Base-by-base conservation (phyloP, 2,113 vertebrate genomes). In the Colius striatus region DNA sequence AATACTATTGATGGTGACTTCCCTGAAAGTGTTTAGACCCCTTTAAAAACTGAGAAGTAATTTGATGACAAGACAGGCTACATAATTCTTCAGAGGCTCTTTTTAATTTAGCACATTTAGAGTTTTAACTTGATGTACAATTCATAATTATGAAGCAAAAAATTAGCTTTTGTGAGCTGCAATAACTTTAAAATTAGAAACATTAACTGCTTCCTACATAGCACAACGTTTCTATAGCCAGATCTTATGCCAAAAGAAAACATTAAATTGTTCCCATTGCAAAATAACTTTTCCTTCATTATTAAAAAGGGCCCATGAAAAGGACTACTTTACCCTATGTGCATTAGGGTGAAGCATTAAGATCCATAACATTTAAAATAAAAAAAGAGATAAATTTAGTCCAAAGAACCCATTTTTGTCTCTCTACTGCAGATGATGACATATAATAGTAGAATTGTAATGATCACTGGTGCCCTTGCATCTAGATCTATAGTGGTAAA, bases 391-490 rank as follows among this genome's bases (percentile, higher is more conserved):
- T 13, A 70, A 50, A 71, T 81, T 91, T 65, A 67, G 41, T 53
- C 45, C n/a, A 89, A 72, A 90, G 57, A 92, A 82, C 22, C 41
- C 61, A 54, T 94, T 91, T 92, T 94, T 93, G 62, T 91, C 18
- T 43, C 89, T 86, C 65, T 89, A 38, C 65, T 94, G 50, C 91
- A 95, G 67, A 81, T 66, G 68, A 70, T 43, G 19, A 89, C n/a
- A 32, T 16, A 53, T 67, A 32, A 38, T 3, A 57, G 51, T 11
- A 90, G 78, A 88, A 16, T 85, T 96, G 90, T 91, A 95, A 91
- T 70, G 91, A 55, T 38, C 86, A 20, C 36, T 74, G 79, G 47
- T 38, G n/a, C 81, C 61, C 75, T n/a, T 57, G 29, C 25, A 41
- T 57, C 68, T 87, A 43, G 26, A 90, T 88, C 50, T 90, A 23